Conservation (phyloP, 1,140 invertebrate species). For the Telenomus remus region DNA sequence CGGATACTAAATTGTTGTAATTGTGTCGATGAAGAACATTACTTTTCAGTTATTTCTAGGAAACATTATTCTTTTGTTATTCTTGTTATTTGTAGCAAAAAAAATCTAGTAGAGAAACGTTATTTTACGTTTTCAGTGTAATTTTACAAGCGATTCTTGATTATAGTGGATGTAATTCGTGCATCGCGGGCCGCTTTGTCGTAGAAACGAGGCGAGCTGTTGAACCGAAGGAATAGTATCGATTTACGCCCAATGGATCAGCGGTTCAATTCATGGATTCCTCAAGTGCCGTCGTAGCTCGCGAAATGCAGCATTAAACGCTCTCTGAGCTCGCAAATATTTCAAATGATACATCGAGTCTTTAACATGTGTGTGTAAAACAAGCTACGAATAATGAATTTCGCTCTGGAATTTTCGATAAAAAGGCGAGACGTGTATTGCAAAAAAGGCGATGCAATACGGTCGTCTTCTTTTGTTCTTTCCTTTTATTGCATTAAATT, state of each 20-base stretch:
- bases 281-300: not conserved
- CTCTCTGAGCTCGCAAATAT: not conserved
- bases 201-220: not conserved
- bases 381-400: too few species aligned
- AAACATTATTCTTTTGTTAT: too few species aligned
- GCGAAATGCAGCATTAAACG: not conserved
- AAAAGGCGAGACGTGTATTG: too few species aligned
- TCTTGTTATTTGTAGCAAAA: too few species aligned
- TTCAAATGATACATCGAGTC: not conserved
- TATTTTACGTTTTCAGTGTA: not conserved
- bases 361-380: not conserved
- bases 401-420: too few species aligned
- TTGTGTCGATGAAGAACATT: too few species aligned
- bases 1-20: too few species aligned
- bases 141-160: not conserved
- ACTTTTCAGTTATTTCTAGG: too few species aligned
- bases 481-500: too few species aligned
- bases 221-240: slow-evolving; percentile 2
- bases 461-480: too few species aligned
- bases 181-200: not conserved
- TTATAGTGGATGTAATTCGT: not conserved
- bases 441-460: too few species aligned
- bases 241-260: slow-evolving; percentile 3
- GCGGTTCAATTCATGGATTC: slow-evolving; percentile 7
- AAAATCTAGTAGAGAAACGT: not conserved